Evolutionary conservation across 2,888 invertebrate genomes (phyloP).

Genomic region (Cheilosia soror): DNA sequence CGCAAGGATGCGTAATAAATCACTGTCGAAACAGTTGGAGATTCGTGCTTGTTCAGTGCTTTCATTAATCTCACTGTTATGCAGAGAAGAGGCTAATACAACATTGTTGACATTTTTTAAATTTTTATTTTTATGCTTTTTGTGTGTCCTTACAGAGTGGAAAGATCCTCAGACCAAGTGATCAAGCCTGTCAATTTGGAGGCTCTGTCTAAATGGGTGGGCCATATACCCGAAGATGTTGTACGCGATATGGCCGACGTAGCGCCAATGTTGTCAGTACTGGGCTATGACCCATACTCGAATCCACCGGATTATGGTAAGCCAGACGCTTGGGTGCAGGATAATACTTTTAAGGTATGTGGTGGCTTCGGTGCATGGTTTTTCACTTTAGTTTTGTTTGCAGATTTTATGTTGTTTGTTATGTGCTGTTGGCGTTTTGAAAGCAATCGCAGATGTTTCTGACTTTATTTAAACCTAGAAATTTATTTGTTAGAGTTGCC

Average conservation of each 20-base stretch:
- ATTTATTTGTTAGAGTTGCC: not conserved
- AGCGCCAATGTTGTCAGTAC: conserved; percentile 96
- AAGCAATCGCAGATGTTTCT: not conserved
- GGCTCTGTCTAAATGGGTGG: conserved; percentile 96
- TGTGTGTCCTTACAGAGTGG: conserved; percentile 88
- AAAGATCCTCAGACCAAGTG: conserved; percentile 99
- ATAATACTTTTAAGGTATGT: conserved; percentile 86
- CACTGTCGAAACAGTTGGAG: conserved; percentile 42
- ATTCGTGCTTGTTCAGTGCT: not conserved
- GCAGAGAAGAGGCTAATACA: not conserved
- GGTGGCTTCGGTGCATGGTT: conserved; percentile 63
- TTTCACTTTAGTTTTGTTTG: conserved; percentile 37
- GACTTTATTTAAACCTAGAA: no score
- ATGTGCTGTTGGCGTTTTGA: conserved; percentile 59
- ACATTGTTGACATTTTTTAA: not conserved
- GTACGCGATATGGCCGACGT: conserved; percentile 95
- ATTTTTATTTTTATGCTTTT: not conserved
- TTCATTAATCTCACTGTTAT: conserved; percentile 39
- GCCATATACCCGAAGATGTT: conserved; percentile 95
- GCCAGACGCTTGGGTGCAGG: conserved; percentile 90
- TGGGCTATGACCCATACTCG: conserved; percentile 97
- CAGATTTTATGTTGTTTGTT: conserved; percentile 26
- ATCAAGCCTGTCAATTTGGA: conserved; percentile 99
- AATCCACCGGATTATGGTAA: conserved; percentile 98
- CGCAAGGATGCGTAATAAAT: conserved; percentile 55